These are phyloP conservation scores for Lathamus discolor DNA, from an alignment of 2,113 vertebrate species.

Conservation along the genomic window DNA sequence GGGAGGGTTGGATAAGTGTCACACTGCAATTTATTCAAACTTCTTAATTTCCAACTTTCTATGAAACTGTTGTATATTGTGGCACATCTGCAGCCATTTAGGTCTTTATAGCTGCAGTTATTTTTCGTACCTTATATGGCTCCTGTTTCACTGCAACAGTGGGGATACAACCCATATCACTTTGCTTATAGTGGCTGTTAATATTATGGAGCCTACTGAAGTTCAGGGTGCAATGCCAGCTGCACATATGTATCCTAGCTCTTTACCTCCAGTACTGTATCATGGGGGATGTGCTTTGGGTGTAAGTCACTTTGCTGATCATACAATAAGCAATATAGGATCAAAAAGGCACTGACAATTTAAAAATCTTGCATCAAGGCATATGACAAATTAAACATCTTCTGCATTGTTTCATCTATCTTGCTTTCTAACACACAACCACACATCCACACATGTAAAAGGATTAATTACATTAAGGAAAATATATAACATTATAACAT, in stretches of 20 bases:
- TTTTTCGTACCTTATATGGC: neutral
- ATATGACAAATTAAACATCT: neutral
- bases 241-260: neutral
- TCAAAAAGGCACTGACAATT: neutral
- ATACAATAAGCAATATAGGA: neutral
- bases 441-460: neutral
- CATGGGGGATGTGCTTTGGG: neutral
- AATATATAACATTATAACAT: neutral
- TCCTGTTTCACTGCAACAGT: neutral
- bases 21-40: neutral
- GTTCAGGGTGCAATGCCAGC: neutral
- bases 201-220: fast-evolving
- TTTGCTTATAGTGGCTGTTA: neutral
- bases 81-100: neutral
- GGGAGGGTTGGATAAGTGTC: neutral
- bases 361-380: neutral
- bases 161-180: neutral
- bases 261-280: neutral
- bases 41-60: neutral
- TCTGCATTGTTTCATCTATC: neutral
- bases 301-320: neutral
- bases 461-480: neutral
- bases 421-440: neutral
- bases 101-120: neutral
- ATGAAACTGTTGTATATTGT: neutral